Evolutionary conservation across 2,113 vertebrate genomes (phyloP).

Genomic region (Pituophis catenifer): DNA sequence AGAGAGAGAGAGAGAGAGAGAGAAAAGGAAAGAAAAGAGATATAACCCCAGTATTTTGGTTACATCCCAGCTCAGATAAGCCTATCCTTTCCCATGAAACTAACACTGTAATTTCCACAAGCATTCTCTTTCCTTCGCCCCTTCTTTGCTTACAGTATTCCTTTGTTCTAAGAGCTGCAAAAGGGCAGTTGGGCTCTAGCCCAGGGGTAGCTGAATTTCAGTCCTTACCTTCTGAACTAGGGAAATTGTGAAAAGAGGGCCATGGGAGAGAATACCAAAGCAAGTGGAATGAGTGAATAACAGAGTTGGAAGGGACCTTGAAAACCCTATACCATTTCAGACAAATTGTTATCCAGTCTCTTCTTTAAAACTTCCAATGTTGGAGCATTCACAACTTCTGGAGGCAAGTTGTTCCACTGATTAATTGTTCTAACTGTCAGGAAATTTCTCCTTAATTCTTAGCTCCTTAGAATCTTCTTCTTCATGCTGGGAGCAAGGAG

Average conservation of each 20-base stretch:
- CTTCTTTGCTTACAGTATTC: not conserved
- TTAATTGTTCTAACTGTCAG: not conserved
- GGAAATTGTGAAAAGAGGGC: not conserved
- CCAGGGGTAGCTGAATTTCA: not conserved
- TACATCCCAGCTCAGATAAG: conserved; percentile 30
- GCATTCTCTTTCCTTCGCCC: not conserved
- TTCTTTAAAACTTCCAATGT: not conserved
- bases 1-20: not conserved
- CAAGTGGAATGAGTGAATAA: not conserved
- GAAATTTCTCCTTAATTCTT: not conserved
- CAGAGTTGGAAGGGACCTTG: not conserved
- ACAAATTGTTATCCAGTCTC: not conserved
- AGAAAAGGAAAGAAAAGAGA: not conserved
- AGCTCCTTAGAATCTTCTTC: not conserved
- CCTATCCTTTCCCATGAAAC: conserved; percentile 38
- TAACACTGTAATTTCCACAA: not conserved
- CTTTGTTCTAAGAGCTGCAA: not conserved
- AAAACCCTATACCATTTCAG: not conserved
- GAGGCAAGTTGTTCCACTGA: not conserved
- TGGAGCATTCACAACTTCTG: not conserved
- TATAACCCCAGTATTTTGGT: conserved; percentile 1
- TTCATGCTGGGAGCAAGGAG: not conserved
- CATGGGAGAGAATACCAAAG: not conserved
- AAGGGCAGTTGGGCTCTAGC: accelerated
- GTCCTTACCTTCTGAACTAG: not conserved